These are phyloP conservation scores for Rhinoraja longicauda DNA, from an alignment of 2,797 vertebrate species.

Conservation along the genomic window DNA sequence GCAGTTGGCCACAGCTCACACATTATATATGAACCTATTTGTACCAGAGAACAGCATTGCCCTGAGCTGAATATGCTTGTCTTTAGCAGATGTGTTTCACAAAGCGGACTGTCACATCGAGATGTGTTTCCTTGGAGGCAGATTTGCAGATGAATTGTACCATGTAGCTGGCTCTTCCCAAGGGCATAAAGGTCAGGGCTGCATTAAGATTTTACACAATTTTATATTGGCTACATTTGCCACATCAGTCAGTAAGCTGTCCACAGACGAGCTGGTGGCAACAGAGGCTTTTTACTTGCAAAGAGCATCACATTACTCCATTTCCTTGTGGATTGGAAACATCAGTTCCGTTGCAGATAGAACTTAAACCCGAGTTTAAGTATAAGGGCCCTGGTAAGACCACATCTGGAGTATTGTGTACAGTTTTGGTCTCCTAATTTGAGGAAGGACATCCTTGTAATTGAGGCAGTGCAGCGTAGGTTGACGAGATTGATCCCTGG, in stretches of 20 bases:
- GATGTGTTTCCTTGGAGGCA: neutral
- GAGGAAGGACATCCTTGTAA: too few species aligned
- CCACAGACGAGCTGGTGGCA: neutral
- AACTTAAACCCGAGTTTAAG: neutral
- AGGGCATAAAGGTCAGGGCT: neutral
- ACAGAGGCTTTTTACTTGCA: neutral
- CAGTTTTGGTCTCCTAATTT: too few species aligned
- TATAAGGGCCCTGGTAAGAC: too few species aligned
- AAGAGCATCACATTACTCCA: neutral
- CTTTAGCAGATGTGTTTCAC: neutral
- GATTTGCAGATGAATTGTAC: neutral
- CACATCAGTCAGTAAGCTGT: neutral
- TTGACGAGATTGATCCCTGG: too few species aligned
- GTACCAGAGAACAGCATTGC: neutral
- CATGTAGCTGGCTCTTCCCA: neutral
- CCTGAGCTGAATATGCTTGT: neutral
- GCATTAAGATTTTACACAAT: constrained; percentile 14
- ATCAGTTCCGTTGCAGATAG: neutral
- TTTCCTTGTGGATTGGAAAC: neutral
- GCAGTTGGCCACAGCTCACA: neutral
- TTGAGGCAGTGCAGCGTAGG: too few species aligned
- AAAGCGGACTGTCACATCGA: neutral
- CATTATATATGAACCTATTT: neutral
- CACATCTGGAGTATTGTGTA: too few species aligned
- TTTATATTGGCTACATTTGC: neutral